Base-by-base conservation (phyloP, 1,140 invertebrate genomes). In the Drepana arcuata region DNA sequence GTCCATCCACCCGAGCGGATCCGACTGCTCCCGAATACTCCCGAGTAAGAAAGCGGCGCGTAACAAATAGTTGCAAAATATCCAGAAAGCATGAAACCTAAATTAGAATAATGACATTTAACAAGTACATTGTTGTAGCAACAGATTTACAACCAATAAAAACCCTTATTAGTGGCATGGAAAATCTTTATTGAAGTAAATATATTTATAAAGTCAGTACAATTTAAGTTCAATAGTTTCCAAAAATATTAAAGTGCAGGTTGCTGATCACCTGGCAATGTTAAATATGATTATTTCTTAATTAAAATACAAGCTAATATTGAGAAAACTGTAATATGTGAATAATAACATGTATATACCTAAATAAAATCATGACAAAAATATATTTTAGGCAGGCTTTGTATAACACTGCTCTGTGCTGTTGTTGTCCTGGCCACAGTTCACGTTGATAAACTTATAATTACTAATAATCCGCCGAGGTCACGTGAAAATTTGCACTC, bases 201-300 rank as follows among this genome's bases (percentile, higher is more conserved):
- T 84, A 84, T 84, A 83, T 84, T 84, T 84, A 84, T 84, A 84
- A 84, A 85, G 81, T 85, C 81, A 85, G 83, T 85, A 85, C 83
- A 85, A 85, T 85, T 84, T 85, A 85, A 85, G 83, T 83, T 85
- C 81, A 85, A 85, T 85, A 85, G 81, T 83, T 83, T 85, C 81
- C 83, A 85, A 85, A 85, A 85, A 85, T 85, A 84, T 85, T 85
- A 85, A 85, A 83, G 82, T 78, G 83, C 83, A 85, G 83, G 83
- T 83, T 75, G 80, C 80, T 83, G 82, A 85, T 83, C 80, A 82
- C 78, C 83, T 83, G 83, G 78, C 79, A 84, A 85, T 83, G 83
- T 84, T 84, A 84, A 84, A 85, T 84, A 84, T 84, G 81, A 84
- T 85, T 84, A 85, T 84, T 83, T 84, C 83, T 84, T 85, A 85